Evolutionary conservation across 2,113 vertebrate genomes (phyloP).

Genomic region (Sialia sialis): DNA sequence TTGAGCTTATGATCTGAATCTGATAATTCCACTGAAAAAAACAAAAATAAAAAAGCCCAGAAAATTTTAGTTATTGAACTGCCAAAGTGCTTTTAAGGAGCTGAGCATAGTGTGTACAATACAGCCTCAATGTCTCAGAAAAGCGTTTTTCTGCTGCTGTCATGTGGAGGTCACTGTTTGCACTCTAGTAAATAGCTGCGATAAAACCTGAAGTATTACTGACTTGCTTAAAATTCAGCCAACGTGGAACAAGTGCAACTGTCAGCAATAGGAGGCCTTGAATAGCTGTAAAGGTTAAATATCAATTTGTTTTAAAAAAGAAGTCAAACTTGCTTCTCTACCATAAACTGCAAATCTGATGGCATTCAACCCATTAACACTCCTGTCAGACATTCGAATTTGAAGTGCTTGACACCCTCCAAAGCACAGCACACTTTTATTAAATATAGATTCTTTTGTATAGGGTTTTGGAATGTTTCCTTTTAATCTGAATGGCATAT

Average conservation of each 20-base stretch:
- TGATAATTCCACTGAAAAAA: not conserved
- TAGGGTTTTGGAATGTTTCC: not conserved
- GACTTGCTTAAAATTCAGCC: slow-evolving; percentile 60
- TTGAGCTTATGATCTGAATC: not conserved
- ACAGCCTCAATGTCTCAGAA: not conserved
- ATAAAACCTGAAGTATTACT: slow-evolving; percentile 56
- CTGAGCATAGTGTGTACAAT: not conserved
- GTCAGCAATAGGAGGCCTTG: slow-evolving; percentile 57
- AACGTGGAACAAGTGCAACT: slow-evolving; percentile 39
- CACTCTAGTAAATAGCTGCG: slow-evolving; percentile 26
- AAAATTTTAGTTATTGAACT: not conserved
- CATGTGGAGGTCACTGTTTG: slow-evolving; percentile 52
- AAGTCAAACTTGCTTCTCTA: slow-evolving; percentile 34
- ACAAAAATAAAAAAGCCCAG: not conserved
- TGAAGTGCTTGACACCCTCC: not conserved
- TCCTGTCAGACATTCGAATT: slow-evolving; percentile 14
- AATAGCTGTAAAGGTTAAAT: slow-evolving; percentile 66
- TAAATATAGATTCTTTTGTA: not conserved
- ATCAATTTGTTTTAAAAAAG: slow-evolving; percentile 62
- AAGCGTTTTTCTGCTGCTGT: not conserved
- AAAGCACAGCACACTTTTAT: not conserved
- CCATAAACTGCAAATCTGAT: slow-evolving; percentile 21
- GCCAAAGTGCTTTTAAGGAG: not conserved
- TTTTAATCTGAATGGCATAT: not conserved
- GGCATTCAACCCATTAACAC: slow-evolving; percentile 9